Evolutionary conservation across 2,888 invertebrate genomes (phyloP), one percentile per base, ranked within the genome.

Genomic region (Baronia brevicornis): DNA sequence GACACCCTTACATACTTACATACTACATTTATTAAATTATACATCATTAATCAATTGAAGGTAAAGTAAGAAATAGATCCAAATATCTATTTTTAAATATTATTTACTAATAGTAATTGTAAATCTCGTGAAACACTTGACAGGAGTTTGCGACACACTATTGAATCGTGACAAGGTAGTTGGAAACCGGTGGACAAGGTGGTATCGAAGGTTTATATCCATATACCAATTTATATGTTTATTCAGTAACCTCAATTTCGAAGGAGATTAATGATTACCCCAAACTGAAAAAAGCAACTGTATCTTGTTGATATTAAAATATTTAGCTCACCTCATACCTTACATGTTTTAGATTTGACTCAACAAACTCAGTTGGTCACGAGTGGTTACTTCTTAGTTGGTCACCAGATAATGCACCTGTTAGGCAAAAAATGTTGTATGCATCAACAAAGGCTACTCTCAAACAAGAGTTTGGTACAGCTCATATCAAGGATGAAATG

Each of bases 361-460:
- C 88, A 10, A 91, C 90, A 59, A 91, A 91, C 44, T 88, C 92
- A 5, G 85, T 91, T 4, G 95, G 95, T 0, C 91, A 94, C 70
- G 93, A 96, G 54, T 99, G 98, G 98, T 70, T 98, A 4, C 86
- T 96, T 31, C 90, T 97, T 31, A 94, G 94, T 51, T 99, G 97
- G 95, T 95, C 93, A 0, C 98, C 98, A 0, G 98, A 98, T 60
- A 89, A 88, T 34, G 94, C 97, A 0, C 90, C 93, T 0, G 92
- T 98, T 2, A 86, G 98, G 35, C 92, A 96, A 59, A 99, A 99
- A 77, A 98, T 99, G 98, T 82, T 99, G 31, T 97, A 97, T 58
- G 98, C 98, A 0, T 97, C 97, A 0, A 98, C 98, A 0, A 96
- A 97, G 74, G 96, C 98, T 1, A 99, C 98, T 0, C 84, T 99